Evolutionary conservation across 2,888 invertebrate species (phyloP).

Genomic region (Neoascia interrupta): DNA sequence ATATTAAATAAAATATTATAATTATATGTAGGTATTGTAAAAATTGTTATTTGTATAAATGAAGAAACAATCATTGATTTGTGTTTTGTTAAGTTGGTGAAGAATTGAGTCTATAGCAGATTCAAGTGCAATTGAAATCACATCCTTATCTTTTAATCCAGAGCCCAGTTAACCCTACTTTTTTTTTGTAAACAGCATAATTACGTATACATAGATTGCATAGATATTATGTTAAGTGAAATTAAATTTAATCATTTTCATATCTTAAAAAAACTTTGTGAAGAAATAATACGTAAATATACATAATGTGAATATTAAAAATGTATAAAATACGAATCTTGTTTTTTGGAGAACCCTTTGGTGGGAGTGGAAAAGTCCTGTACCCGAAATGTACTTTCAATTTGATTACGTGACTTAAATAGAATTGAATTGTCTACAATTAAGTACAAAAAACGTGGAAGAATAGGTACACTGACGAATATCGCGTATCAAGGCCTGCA

Average conservation of each 20-base stretch:
- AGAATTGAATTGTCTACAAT: too few relatives aligned
- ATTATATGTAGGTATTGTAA: slow-evolving; percentile 26
- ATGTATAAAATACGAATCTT: background rate
- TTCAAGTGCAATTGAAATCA: slow-evolving; percentile 62
- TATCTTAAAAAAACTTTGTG: slow-evolving; percentile 67
- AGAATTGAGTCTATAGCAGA: slow-evolving; percentile 33
- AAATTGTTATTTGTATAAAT: slow-evolving; percentile 52
- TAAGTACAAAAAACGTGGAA: too few relatives aligned
- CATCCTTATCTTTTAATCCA: slow-evolving; percentile 20
- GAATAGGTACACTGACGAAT: too few relatives aligned
- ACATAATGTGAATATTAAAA: slow-evolving; percentile 61
- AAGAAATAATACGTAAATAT: slow-evolving; percentile 69
- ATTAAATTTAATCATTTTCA: slow-evolving; percentile 65
- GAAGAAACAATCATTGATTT: background rate
- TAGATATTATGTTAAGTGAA: slow-evolving; percentile 48
- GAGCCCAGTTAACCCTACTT: slow-evolving; percentile 31
- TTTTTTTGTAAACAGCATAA: slow-evolving; percentile 17
- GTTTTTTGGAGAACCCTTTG: background rate
- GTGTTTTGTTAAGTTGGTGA: slow-evolving; percentile 26
- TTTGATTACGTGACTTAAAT: too few relatives aligned
- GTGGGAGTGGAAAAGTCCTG: too few relatives aligned
- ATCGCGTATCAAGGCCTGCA: too few relatives aligned
- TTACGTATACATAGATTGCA: slow-evolving; percentile 16
- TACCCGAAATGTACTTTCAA: too few relatives aligned
- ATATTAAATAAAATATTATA: slow-evolving; percentile 5